Evolutionary conservation across 2,113 vertebrate species (phyloP).

Genomic region (Nesospiza acunhae): DNA sequence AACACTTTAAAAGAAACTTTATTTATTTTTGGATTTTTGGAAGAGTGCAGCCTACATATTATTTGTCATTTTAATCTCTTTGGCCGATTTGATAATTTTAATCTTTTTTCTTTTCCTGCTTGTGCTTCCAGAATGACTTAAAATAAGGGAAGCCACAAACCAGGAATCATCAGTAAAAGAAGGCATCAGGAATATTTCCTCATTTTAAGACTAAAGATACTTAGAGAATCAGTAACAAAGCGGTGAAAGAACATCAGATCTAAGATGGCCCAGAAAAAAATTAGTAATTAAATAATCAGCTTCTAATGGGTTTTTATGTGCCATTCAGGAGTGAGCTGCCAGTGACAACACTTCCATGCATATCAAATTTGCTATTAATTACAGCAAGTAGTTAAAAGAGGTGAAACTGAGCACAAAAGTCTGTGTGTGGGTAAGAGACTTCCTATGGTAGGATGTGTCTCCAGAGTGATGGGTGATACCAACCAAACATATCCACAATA

Average conservation of each 20-base stretch:
- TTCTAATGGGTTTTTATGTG: neutral
- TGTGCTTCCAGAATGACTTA: neutral
- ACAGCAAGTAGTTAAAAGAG: neutral
- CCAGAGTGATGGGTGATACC: neutral
- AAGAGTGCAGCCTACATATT: conserved; percentile 63
- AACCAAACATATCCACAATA: neutral
- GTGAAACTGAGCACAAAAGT: neutral
- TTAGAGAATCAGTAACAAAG: neutral
- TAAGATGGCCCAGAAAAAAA: neutral
- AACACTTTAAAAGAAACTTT: conserved; percentile 59
- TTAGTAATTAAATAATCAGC: neutral
- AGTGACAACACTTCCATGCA: neutral
- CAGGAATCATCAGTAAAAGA: neutral
- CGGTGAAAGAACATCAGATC: neutral
- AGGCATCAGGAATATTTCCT: neutral
- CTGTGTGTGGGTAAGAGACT: accelerated
- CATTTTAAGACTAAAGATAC: neutral
- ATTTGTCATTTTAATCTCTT: conserved; percentile 71
- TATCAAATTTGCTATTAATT: neutral
- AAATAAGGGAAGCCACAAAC: neutral
- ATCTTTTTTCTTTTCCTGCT: conserved; percentile 45
- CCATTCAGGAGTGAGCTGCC: neutral
- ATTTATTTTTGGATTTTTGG: conserved; percentile 67
- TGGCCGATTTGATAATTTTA: conserved; percentile 58
- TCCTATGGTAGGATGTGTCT: neutral